These are phyloP conservation scores for Stichopus chloronotus DNA, from an alignment of 35 echinoderm and acorn worm species.

Conservation along the genomic window DNA sequence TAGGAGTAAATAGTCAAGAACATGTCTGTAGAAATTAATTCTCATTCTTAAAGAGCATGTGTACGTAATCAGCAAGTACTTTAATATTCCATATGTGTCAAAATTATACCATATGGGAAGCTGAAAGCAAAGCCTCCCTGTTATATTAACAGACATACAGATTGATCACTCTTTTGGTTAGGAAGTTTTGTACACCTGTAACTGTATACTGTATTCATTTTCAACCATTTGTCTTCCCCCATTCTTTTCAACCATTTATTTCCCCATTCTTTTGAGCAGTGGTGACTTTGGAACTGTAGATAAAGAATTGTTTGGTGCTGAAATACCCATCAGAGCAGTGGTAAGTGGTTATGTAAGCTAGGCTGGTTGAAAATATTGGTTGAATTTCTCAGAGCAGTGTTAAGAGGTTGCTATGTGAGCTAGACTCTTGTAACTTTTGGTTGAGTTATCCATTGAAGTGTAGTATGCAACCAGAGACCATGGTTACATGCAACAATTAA, in stretches of 20 bases:
- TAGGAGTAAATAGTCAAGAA: too few relatives aligned
- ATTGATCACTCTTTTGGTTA: too few relatives aligned
- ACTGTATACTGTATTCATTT: neutral
- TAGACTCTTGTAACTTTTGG: neutral
- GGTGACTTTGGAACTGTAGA: constrained; percentile 81
- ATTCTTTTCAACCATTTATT: too few relatives aligned
- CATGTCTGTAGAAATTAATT: too few relatives aligned
- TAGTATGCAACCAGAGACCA: neutral
- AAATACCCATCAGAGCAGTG: constrained; percentile 83
- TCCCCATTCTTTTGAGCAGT: constrained; percentile 20
- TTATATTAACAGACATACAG: too few relatives aligned
- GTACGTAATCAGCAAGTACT: too few relatives aligned
- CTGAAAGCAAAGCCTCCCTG: too few relatives aligned
- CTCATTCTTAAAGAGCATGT: too few relatives aligned
- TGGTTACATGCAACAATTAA: neutral
- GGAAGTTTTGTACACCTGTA: too few relatives aligned
- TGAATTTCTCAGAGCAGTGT: too few relatives aligned
- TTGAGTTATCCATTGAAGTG: neutral
- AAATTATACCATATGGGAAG: too few relatives aligned
- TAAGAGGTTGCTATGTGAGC: neutral
- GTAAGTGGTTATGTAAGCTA: constrained; percentile 60
- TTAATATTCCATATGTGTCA: too few relatives aligned
- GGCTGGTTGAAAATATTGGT: neutral
- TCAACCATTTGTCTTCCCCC: neutral
- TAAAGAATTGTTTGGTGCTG: constrained; percentile 77